Conservation (phyloP, 2,113 vertebrate genomes). For the Aviceda subcristata region DNA sequence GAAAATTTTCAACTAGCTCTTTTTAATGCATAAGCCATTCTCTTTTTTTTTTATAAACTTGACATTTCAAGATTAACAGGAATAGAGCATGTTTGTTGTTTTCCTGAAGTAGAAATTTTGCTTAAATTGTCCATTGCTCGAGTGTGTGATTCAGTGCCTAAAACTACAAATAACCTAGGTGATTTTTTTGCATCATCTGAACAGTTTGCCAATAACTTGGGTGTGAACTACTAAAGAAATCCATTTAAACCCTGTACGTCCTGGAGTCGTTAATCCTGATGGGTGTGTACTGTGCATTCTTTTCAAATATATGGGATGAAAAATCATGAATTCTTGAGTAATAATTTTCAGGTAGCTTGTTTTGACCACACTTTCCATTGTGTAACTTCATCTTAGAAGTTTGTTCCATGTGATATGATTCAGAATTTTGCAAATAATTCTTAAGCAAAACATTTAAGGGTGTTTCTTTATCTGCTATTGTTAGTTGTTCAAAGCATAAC, state of each 20-base stretch:
- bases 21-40: background rate
- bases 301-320: background rate
- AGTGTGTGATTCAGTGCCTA: background rate
- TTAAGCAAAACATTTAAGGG: background rate
- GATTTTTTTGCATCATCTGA: background rate
- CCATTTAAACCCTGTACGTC: background rate
- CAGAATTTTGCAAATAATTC: background rate
- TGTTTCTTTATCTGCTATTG: background rate
- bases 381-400: background rate
- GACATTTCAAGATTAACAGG: background rate
- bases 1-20: background rate
- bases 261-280: background rate
- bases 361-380: background rate
- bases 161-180: background rate
- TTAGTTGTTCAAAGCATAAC: background rate
- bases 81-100: background rate
- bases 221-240: slow-evolving; percentile 14
- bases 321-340: background rate
- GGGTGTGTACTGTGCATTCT: background rate
- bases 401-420: background rate
- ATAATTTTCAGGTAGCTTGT: background rate
- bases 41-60: background rate
- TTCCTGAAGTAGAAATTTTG: background rate
- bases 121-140: background rate
- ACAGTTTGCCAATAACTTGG: background rate